Conservation (phyloP, 2,797 vertebrate genomes). For the Sebastes iracundus region DNA sequence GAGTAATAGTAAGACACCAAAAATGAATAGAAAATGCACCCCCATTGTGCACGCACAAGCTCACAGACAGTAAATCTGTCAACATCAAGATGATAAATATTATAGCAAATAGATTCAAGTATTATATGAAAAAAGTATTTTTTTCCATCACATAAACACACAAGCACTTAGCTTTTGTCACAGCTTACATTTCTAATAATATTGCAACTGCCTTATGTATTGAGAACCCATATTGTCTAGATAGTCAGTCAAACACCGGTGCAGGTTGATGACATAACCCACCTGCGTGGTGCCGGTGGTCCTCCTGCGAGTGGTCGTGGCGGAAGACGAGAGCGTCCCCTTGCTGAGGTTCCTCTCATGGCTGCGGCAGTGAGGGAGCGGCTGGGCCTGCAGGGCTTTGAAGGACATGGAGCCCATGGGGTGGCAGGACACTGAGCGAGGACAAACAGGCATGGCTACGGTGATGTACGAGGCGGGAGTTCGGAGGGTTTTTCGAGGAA, state of each 20-base stretch:
- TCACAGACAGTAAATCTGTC: background rate
- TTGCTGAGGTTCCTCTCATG: slow-evolving; percentile 70
- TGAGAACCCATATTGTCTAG: background rate
- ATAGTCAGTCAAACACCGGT: background rate
- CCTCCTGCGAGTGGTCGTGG: slow-evolving; percentile 81
- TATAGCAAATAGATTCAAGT: background rate
- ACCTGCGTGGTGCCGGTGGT: slow-evolving; percentile 82
- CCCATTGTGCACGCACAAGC: background rate
- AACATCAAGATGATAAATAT: background rate
- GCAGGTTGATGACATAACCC: slow-evolving; percentile 18
- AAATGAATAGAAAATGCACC: background rate
- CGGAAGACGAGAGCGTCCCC: slow-evolving; percentile 41
- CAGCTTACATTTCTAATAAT: background rate
- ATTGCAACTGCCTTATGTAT: background rate
- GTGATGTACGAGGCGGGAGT: slow-evolving; percentile 61
- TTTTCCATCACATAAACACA: background rate
- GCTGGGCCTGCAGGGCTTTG: slow-evolving; percentile 88
- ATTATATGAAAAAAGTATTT: background rate
- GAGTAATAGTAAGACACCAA: background rate
- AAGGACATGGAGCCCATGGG: slow-evolving; percentile 91
- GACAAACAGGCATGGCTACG: slow-evolving; percentile 97
- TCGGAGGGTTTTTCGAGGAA: slow-evolving; percentile 34
- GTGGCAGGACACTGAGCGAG: slow-evolving; percentile 99
- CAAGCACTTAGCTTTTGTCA: background rate
- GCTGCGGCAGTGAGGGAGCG: slow-evolving; percentile 74